These are phyloP conservation scores for Zygaena filipendulae DNA, from an alignment of 2,888 invertebrate genomes.

Conservation along the genomic window DNA sequence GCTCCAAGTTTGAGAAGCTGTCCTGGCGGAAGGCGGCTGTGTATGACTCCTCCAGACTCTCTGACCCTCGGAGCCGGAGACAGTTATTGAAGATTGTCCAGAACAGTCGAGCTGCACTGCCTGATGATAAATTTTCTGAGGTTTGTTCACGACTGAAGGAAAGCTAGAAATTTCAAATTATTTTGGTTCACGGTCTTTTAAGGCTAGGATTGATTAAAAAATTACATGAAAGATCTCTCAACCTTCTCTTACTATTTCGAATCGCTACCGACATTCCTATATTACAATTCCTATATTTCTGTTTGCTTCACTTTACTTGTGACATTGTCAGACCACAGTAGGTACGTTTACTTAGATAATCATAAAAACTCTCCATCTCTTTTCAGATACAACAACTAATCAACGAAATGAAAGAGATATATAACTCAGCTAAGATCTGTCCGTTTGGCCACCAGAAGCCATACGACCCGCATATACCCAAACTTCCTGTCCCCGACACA, in stretches of 20 bases:
- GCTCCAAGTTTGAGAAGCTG: constrained; percentile 77
- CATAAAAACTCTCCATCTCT: too few relatives aligned
- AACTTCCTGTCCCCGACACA: constrained; percentile 21
- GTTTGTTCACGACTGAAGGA: too few relatives aligned
- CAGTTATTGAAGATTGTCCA: constrained; percentile 78
- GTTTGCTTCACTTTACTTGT: too few relatives aligned
- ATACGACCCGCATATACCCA: constrained; percentile 45
- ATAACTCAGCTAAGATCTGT: constrained; percentile 78
- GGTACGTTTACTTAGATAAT: neutral
- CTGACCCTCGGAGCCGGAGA: constrained; percentile 73
- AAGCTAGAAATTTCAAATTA: too few relatives aligned
- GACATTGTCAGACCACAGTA: too few relatives aligned
- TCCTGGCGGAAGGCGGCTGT: constrained; percentile 79
- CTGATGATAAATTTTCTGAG: constrained; percentile 79
- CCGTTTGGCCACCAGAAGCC: constrained; percentile 71
- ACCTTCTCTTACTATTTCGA: too few relatives aligned
- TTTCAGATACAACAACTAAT: constrained; percentile 77
- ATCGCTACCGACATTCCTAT: too few relatives aligned
- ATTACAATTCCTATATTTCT: too few relatives aligned
- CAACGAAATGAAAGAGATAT: constrained; percentile 82
- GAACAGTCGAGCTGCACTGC: constrained; percentile 77
- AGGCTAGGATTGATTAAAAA: too few relatives aligned
- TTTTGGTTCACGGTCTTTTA: too few relatives aligned
- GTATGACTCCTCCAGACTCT: constrained; percentile 75
- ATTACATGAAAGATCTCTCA: too few relatives aligned